phyloP scores from a whole-genome alignment of 2,888 invertebrate species.

The Lumbricus terrestris region DNA sequence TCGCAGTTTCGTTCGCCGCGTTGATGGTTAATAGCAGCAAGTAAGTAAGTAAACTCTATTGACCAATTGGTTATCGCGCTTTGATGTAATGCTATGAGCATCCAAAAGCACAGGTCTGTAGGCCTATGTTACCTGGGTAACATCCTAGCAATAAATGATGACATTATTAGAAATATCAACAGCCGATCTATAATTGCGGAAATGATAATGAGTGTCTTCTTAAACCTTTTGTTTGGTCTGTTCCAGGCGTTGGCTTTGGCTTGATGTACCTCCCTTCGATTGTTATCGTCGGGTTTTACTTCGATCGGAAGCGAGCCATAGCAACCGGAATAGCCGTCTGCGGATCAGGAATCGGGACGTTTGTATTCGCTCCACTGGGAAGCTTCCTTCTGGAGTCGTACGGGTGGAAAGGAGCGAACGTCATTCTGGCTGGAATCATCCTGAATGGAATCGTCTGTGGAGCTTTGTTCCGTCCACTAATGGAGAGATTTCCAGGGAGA shows the following conservation, averaged over 20 bases:
- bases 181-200: too few species aligned
- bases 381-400: slow-evolving; percentile 65
- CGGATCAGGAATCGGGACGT: slow-evolving; percentile 81
- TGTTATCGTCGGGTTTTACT: slow-evolving; percentile 92
- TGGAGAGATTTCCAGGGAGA: slow-evolving; percentile 56
- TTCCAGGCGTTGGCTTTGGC: slow-evolving; percentile 89
- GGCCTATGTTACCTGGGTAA: too few species aligned
- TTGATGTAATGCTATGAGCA: too few species aligned
- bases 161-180: too few species aligned
- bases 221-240: too few species aligned
- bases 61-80: too few species aligned
- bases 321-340: slow-evolving; percentile 93
- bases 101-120: too few species aligned
- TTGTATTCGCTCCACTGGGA: slow-evolving; percentile 80
- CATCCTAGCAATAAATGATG: too few species aligned
- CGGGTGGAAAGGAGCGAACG: slow-evolving; percentile 76
- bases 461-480: slow-evolving; percentile 79
- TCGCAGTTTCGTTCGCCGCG: too few species aligned
- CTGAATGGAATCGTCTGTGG: slow-evolving; percentile 77
- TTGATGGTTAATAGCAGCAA: too few species aligned
- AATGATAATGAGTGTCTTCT: too few species aligned
- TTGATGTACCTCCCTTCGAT: slow-evolving; percentile 93
- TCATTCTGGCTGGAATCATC: slow-evolving; percentile 77
- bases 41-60: too few species aligned
- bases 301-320: slow-evolving; percentile 89